Percentiles rank a stretch among this genome's conserved stretches.
phyloP scores from a whole-genome alignment of 2,797 vertebrate genomes.

The Rhincodon typus region DNA sequence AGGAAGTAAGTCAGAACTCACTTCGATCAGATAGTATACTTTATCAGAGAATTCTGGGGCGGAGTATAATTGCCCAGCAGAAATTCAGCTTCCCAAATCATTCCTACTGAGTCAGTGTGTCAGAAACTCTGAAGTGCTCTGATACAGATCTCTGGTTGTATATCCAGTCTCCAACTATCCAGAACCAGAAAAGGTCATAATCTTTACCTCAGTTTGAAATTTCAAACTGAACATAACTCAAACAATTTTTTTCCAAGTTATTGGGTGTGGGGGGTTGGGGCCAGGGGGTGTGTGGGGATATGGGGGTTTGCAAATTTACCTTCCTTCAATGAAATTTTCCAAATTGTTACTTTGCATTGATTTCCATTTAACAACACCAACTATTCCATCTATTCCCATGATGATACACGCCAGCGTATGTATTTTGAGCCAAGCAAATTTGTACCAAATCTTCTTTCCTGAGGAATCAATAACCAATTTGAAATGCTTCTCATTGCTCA shows the following conservation, averaged over 20 bases:
- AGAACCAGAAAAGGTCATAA: too few relatives aligned
- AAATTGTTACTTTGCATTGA: not conserved
- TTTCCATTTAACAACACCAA: not conserved
- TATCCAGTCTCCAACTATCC: too few relatives aligned
- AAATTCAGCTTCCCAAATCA: too few relatives aligned
- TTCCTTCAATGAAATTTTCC: not conserved
- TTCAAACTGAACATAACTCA: not conserved
- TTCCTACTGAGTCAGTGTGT: too few relatives aligned
- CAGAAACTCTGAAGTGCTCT: too few relatives aligned
- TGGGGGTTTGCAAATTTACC: not conserved
- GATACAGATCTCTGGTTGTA: too few relatives aligned
- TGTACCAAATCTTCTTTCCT: not conserved
- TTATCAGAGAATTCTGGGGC: too few relatives aligned
- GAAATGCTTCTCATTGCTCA: slow-evolving; percentile 14
- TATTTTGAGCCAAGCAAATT: not conserved
- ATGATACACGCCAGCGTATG: not conserved
- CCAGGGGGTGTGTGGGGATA: too few relatives aligned
- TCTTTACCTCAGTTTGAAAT: not conserved
- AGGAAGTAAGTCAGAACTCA: too few relatives aligned
- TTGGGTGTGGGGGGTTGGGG: too few relatives aligned
- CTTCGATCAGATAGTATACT: too few relatives aligned
- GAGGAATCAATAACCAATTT: slow-evolving; percentile 24
- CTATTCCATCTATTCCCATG: not conserved
- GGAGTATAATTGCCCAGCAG: not conserved
- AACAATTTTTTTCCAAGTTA: not conserved